Evolutionary conservation across 35 echinoderm and acorn worm genomes (phyloP).

Genomic region (Patiria miniata): DNA sequence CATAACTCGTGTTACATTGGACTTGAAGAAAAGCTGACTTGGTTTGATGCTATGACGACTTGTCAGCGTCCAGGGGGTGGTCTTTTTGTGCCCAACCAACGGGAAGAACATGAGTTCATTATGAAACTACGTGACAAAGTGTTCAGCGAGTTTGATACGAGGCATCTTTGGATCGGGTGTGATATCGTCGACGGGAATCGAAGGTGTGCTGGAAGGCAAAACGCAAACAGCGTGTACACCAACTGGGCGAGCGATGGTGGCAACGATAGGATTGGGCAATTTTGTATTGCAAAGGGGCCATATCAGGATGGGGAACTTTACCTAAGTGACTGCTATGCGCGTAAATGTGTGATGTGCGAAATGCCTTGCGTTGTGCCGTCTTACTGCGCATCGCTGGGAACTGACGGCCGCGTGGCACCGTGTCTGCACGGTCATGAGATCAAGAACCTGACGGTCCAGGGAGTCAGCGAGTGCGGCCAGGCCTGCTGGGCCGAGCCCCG

Average conservation of each 20-base stretch:
- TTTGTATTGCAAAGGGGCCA: neutral
- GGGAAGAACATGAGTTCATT: neutral
- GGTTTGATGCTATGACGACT: neutral
- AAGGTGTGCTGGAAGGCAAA: neutral
- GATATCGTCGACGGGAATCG: neutral
- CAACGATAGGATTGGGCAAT: neutral
- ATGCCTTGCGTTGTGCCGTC: neutral
- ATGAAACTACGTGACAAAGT: neutral
- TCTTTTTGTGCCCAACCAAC: neutral
- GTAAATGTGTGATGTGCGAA: neutral
- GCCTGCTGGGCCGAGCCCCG: neutral
- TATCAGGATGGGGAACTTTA: neutral
- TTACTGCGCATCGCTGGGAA: neutral
- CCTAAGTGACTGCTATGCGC: neutral
- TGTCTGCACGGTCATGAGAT: neutral
- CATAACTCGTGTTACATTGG: constrained; percentile 1
- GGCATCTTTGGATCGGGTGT: neutral
- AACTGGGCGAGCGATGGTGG: neutral
- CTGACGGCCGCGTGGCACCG: neutral
- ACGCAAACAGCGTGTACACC: neutral
- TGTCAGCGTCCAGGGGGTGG: neutral
- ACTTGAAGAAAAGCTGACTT: neutral
- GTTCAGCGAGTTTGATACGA: neutral
- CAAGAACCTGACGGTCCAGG: neutral
- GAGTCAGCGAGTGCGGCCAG: neutral